phyloP scores from a whole-genome alignment of 2,113 vertebrate genomes.

The Salvator merianae region DNA sequence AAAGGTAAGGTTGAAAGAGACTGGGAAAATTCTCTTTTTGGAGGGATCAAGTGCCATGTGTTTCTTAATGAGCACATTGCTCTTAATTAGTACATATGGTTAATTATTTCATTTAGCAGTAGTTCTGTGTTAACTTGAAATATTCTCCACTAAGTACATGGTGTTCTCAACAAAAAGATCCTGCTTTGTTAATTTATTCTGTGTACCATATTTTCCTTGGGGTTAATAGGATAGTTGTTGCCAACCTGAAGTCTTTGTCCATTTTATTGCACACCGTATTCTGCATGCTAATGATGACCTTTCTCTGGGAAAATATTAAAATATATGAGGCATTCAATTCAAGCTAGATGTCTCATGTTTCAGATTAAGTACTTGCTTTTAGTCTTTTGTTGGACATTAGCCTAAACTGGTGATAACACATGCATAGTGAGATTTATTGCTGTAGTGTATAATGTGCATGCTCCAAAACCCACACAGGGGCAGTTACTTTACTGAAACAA shows the following conservation, averaged over 20 bases:
- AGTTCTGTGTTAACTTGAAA: not conserved
- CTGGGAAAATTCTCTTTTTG: not conserved
- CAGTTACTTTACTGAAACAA: not conserved
- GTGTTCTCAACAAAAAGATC: not conserved
- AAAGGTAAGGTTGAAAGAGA: constrained; percentile 64
- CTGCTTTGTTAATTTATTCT: not conserved
- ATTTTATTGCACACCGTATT: not conserved
- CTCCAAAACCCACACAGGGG: not conserved
- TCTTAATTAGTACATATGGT: not conserved
- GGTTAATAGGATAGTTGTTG: not conserved
- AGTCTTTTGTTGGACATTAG: not conserved
- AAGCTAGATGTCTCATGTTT: not conserved
- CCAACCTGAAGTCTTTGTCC: not conserved
- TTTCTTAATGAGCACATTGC: not conserved
- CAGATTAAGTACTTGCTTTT: not conserved
- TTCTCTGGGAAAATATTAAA: not conserved
- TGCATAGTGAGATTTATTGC: not conserved
- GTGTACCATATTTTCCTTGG: not conserved
- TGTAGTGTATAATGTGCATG: not conserved
- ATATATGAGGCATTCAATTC: too few relatives aligned
- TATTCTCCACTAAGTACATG: not conserved
- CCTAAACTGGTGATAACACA: accelerated
- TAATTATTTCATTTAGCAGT: not conserved
- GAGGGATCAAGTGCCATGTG: not conserved
- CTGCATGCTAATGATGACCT: not conserved